A percentile compares a stretch with the other conserved stretches of the same genome.
Evolutionary conservation across 2,797 vertebrate genomes (phyloP).

Genomic region (Hyperoplus lanceolatus): DNA sequence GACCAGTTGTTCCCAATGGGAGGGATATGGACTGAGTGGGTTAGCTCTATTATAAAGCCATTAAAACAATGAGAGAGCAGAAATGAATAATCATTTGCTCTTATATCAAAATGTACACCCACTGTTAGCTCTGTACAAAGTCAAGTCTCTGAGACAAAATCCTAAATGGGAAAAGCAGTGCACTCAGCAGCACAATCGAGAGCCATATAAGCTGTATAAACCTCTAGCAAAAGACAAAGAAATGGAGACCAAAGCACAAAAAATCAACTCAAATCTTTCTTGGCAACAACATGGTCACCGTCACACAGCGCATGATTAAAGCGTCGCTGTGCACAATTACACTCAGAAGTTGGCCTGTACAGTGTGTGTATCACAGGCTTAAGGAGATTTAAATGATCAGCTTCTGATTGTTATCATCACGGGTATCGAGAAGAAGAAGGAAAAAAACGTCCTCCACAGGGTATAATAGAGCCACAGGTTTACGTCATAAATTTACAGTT

Average conservation of each 20-base stretch:
- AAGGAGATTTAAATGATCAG: constrained; percentile 54
- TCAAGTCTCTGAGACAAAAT: constrained; percentile 15
- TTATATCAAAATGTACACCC: constrained; percentile 27
- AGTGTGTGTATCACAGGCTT: constrained; percentile 14
- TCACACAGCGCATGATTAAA: constrained; percentile 54
- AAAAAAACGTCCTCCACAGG: neutral
- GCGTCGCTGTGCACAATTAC: constrained; percentile 40
- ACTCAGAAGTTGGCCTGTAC: constrained; percentile 32
- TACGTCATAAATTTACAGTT: constrained; percentile 41
- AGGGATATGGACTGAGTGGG: constrained; percentile 25
- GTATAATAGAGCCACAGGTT: constrained; percentile 7
- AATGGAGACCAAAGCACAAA: constrained; percentile 14
- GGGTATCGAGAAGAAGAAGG: neutral
- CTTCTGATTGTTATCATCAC: constrained; percentile 41
- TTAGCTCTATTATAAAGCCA: constrained; percentile 43
- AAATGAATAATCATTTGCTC: constrained; percentile 38
- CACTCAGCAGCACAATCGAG: neutral
- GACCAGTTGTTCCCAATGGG: constrained; percentile 23
- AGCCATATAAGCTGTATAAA: constrained; percentile 8
- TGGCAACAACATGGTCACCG: constrained; percentile 41
- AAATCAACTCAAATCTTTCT: constrained; percentile 48
- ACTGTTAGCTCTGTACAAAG: constrained; percentile 8
- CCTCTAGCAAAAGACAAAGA: constrained; percentile 25
- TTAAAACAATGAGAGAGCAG: constrained; percentile 51
- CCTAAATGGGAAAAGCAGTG: neutral